Evolutionary conservation across 2,888 invertebrate genomes (phyloP), one percentile per base, ranked within the genome.

Genomic region (Sinelater perroti): DNA sequence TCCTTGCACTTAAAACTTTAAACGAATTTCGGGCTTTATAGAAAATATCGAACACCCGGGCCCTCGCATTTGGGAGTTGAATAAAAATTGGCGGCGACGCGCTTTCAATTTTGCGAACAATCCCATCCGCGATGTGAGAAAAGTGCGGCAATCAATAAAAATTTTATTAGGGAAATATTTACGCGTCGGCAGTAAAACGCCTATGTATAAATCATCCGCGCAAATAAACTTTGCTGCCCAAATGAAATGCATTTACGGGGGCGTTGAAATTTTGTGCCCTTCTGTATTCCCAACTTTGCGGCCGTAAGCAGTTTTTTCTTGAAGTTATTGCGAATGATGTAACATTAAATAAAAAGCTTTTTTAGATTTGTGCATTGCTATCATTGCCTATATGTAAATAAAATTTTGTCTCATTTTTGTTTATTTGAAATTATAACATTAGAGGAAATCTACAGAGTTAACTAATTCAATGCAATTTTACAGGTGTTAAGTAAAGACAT

Each of bases 1-100:
- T 61, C 64, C 60, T 56, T 55, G 47, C 59, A 61, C 56, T 64
- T 64, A 62, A 62, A 64, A 64, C 60, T 64, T 64, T 64, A 64
- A 64, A 62, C 62, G 64, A 64, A 64, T 64, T 64, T 62, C 45
- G 46, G 58, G 53, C 62, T 62, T 50, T 60, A 55, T 55, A 42
- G 55, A 55, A 58, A 58, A 58, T 60, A 57, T 57, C 31, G 45
- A 57, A 57, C 57, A 47, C 53, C 52, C 46, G 30, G 52, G 35
- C 28, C 47, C 38, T 46, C 35, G 47, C 52, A 53, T 57, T 57
- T 57, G 46, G 47, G 53, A 57, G 57, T 57, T 57, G 38, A 57
- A 40, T 52, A 57, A 56, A 51, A 51, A 30, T 46, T 44, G 46
- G 46, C 20, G 26, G 21, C 11, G 6, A 16, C 20, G 36, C 38